Evolutionary conservation across 2,888 invertebrate genomes (phyloP).

Genomic region (Crepidodera aurea): DNA sequence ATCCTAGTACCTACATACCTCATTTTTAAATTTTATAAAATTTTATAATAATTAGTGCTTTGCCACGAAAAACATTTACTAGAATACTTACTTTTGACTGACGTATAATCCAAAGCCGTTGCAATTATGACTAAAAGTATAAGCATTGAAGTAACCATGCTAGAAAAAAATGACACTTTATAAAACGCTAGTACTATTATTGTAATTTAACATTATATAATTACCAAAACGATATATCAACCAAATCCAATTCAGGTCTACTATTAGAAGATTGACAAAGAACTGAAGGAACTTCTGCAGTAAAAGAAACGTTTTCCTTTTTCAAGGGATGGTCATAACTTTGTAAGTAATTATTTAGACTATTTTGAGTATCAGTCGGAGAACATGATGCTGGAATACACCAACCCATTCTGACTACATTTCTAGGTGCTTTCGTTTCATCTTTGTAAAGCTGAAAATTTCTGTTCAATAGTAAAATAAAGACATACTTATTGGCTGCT

Average conservation of each 20-base stretch:
- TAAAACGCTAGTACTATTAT: not conserved
- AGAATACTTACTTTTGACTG: constrained; percentile 1
- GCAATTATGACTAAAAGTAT: not conserved
- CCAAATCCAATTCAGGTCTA: constrained; percentile 44
- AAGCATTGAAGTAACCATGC: not conserved
- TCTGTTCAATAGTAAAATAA: not conserved
- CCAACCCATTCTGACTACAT: constrained; percentile 55
- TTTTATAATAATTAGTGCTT: too few species aligned
- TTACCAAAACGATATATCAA: constrained; percentile 59
- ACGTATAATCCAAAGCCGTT: not conserved
- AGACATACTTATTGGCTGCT: constrained; percentile 37
- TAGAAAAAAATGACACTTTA: constrained; percentile 2
- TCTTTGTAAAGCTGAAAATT: constrained; percentile 50
- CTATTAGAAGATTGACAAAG: constrained; percentile 54
- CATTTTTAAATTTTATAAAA: too few species aligned
- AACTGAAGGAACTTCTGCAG: constrained; percentile 40
- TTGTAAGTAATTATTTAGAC: constrained; percentile 51
- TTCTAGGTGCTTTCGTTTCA: constrained; percentile 52
- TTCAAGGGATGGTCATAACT: constrained; percentile 52
- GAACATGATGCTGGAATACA: constrained; percentile 58
- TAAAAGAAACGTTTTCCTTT: constrained; percentile 50
- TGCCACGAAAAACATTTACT: too few species aligned
- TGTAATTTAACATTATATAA: constrained; percentile 6
- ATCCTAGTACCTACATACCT: too few species aligned
- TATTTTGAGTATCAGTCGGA: constrained; percentile 49